A percentile compares a stretch with the other conserved stretches of the same genome.
These are phyloP conservation scores for Pseudomyrmex pallidus DNA, from an alignment of 1,140 invertebrate species.

Conservation along the genomic window DNA sequence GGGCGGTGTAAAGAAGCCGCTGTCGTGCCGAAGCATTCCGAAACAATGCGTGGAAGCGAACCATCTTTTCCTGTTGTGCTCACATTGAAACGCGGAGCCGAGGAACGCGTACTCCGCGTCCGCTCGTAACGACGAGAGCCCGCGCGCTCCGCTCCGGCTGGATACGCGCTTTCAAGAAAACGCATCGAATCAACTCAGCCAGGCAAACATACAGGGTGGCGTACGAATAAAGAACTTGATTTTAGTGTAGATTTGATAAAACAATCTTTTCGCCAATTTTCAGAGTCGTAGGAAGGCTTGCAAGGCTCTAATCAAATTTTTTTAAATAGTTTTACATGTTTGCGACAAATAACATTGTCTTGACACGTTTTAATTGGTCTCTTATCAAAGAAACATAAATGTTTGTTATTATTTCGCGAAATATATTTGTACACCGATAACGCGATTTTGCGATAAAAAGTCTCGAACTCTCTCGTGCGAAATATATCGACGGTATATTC, in stretches of 20 bases:
- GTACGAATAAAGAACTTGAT: background rate
- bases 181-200: background rate
- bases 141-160: conserved; percentile 26
- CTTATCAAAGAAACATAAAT: too few species aligned
- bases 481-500: background rate
- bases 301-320: too few species aligned
- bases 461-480: background rate
- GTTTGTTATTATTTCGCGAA: background rate
- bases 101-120: conserved; percentile 54
- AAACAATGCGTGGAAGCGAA: conserved; percentile 78
- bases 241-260: background rate
- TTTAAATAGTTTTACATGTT: too few species aligned
- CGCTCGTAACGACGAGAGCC: conserved; percentile 31
- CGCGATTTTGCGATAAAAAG: background rate
- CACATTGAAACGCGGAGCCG: conserved; percentile 63
- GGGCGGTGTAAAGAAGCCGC: conserved; percentile 44
- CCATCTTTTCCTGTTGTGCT: conserved; percentile 75
- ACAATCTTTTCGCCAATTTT: background rate
- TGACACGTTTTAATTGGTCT: too few species aligned
- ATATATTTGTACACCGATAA: conserved; percentile 3
- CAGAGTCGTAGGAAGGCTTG: too few species aligned
- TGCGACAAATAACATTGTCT: too few species aligned
- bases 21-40: conserved; percentile 61
- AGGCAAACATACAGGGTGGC: background rate
- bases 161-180: conserved; percentile 19